phyloP scores from a whole-genome alignment of 2,797 vertebrate species.

The Furcifer pardalis region DNA sequence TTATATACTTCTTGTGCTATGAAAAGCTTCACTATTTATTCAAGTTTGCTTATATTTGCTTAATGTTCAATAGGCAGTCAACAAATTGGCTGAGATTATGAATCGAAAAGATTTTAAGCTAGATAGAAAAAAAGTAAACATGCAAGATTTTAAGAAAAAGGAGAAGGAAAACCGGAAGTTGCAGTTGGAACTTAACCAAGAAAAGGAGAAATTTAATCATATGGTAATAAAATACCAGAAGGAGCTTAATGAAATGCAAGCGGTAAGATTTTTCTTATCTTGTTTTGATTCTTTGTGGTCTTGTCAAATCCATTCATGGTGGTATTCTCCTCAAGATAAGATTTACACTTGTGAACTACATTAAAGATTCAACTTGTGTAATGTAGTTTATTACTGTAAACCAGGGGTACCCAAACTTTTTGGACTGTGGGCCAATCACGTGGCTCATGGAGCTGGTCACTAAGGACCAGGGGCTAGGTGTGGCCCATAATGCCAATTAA shows the following conservation, averaged over 20 bases:
- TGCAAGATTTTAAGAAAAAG: constrained; percentile 95
- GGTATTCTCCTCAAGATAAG: not conserved
- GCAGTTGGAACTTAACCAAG: constrained; percentile 96
- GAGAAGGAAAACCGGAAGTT: constrained; percentile 99
- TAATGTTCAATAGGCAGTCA: constrained; percentile 87
- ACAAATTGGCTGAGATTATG: constrained; percentile 99
- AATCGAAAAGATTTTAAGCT: constrained; percentile 99
- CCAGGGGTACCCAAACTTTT: no score
- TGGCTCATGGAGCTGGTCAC: no score
- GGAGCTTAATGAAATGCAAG: constrained; percentile 94
- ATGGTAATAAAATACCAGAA: constrained; percentile 97
- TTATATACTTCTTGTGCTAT: no score
- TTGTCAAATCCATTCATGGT: not conserved
- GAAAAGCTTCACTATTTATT: not conserved
- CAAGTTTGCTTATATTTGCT: not conserved
- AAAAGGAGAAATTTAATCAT: constrained; percentile 98
- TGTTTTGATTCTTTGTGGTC: not conserved
- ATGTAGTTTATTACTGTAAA: not conserved
- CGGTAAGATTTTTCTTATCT: constrained; percentile 77
- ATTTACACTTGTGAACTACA: not conserved
- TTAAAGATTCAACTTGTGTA: not conserved
- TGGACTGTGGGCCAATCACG: no score
- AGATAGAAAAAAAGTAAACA: constrained; percentile 95
- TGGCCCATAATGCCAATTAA: no score
- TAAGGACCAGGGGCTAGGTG: no score